These are phyloP conservation scores for Prunella fulvescens DNA, from an alignment of 2,113 vertebrate species.

Conservation along the genomic window DNA sequence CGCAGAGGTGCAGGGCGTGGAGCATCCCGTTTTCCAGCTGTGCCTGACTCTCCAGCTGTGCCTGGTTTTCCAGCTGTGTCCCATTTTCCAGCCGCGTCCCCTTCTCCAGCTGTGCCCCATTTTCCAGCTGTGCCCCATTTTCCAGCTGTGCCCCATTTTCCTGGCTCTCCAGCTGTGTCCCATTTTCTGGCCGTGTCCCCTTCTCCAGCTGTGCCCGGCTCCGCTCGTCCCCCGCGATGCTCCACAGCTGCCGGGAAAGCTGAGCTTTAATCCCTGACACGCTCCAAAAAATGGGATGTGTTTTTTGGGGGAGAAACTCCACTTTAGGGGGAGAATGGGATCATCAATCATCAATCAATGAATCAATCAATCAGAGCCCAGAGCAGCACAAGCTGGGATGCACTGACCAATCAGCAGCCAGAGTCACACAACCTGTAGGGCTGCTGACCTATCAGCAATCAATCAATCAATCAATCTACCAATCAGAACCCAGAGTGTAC, in stretches of 20 bases:
- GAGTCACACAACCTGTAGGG: not conserved
- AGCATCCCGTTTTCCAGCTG: slow-evolving; percentile 62
- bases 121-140: accelerated
- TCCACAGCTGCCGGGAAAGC: slow-evolving; percentile 74
- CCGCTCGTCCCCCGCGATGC: not conserved
- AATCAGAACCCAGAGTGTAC: not conserved
- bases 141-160: not conserved
- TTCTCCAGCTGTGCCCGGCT: not conserved
- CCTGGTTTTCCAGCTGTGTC: not conserved
- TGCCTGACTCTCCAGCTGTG: accelerated
- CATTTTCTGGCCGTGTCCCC: too few species aligned
- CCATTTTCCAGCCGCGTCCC: accelerated
- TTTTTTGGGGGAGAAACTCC: accelerated
- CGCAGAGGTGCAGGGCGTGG: slow-evolving; percentile 86
- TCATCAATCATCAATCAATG: not conserved
- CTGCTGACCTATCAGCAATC: too few species aligned
- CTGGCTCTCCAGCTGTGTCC: too few species aligned
- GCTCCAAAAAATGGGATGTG: accelerated
- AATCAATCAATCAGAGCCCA: not conserved
- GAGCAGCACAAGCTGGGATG: not conserved
- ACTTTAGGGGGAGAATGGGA: not conserved
- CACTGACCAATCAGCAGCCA: not conserved
- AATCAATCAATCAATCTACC: too few species aligned
- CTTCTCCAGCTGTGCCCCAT: accelerated
- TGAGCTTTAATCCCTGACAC: not conserved